Percentiles rank a stretch among this genome's conserved stretches.
Conservation (phyloP, 2,888 invertebrate genomes). For the Germaria angustata region DNA sequence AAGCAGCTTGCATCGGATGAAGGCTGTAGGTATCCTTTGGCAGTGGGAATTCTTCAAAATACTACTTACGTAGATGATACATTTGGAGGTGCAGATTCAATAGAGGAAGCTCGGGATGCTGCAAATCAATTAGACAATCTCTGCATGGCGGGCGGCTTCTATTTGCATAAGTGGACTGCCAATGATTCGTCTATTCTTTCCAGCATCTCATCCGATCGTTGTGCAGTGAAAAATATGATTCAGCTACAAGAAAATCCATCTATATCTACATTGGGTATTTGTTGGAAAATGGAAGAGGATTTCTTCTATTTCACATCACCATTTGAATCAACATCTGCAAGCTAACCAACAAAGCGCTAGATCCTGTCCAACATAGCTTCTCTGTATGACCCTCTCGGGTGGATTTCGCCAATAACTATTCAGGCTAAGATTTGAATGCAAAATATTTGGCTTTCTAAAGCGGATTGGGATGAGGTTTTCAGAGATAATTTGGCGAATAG, state of each 20-base stretch:
- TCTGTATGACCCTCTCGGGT: slow-evolving; percentile 27
- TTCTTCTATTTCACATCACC: neutral
- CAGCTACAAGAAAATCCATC: slow-evolving; percentile 15
- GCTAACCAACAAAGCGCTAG: neutral
- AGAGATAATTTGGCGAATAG: slow-evolving; percentile 4
- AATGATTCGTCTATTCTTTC: neutral
- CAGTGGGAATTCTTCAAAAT: slow-evolving; percentile 24
- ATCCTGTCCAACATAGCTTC: slow-evolving; percentile 1
- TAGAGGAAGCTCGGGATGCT: slow-evolving; percentile 2
- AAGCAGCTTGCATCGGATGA: slow-evolving; percentile 21
- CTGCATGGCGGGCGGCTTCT: slow-evolving; percentile 19
- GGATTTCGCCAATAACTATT: slow-evolving; percentile 24
- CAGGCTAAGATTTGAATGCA: slow-evolving; percentile 26
- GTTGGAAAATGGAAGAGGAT: slow-evolving; percentile 22
- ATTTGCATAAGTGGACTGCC: neutral
- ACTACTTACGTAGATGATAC: slow-evolving; percentile 32
- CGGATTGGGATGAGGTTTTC: slow-evolving; percentile 1
- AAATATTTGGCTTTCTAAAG: slow-evolving; percentile 6
- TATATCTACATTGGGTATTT: slow-evolving; percentile 24
- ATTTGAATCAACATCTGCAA: neutral
- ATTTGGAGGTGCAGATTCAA: slow-evolving; percentile 69
- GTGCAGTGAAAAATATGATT: neutral
- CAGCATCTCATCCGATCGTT: neutral
- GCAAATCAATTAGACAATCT: neutral
- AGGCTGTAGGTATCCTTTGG: slow-evolving; percentile 4